These are phyloP conservation scores for Drosophila rubida DNA, from an alignment of 2,888 invertebrate species.

Conservation along the genomic window DNA sequence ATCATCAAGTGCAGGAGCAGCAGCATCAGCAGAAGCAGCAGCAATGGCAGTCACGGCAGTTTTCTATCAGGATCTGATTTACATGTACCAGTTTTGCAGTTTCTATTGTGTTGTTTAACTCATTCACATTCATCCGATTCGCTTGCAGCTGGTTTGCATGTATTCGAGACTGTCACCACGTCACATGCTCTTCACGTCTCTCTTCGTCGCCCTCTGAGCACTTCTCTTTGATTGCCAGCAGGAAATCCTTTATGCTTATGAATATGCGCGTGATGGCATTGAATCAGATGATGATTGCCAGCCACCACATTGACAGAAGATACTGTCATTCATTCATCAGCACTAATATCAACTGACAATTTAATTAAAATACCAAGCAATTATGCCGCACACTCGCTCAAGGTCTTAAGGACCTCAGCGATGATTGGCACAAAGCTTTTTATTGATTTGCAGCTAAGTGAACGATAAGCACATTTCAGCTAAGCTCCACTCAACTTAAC, in stretches of 20 bases:
- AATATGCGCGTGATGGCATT: constrained; percentile 60
- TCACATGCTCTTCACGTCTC: constrained; percentile 20
- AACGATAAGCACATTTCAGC: constrained; percentile 39
- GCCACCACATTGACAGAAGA: constrained; percentile 56
- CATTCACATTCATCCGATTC: constrained; percentile 69
- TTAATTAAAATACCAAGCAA: constrained; percentile 48
- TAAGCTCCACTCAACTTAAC: constrained; percentile 10
- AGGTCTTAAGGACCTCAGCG: constrained; percentile 13
- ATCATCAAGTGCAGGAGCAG: constrained; percentile 38
- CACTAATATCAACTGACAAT: constrained; percentile 35
- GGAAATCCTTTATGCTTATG: constrained; percentile 72
- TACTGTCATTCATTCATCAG: constrained; percentile 22
- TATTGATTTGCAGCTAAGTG: constrained; percentile 63
- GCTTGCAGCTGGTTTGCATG: constrained; percentile 64
- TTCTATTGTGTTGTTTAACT: constrained; percentile 39
- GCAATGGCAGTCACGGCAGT: constrained; percentile 24
- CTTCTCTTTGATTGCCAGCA: constrained; percentile 66
- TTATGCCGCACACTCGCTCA: constrained; percentile 43
- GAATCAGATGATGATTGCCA: constrained; percentile 66
- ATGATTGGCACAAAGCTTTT: constrained; percentile 54
- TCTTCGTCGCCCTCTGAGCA: constrained; percentile 29
- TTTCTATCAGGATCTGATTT: constrained; percentile 51
- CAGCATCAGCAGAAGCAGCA: constrained; percentile 25
- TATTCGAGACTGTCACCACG: constrained; percentile 58
- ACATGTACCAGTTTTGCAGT: constrained; percentile 62